Evolutionary conservation across 1,140 invertebrate species (phyloP).

Genomic region (Lepidurus apus): DNA sequence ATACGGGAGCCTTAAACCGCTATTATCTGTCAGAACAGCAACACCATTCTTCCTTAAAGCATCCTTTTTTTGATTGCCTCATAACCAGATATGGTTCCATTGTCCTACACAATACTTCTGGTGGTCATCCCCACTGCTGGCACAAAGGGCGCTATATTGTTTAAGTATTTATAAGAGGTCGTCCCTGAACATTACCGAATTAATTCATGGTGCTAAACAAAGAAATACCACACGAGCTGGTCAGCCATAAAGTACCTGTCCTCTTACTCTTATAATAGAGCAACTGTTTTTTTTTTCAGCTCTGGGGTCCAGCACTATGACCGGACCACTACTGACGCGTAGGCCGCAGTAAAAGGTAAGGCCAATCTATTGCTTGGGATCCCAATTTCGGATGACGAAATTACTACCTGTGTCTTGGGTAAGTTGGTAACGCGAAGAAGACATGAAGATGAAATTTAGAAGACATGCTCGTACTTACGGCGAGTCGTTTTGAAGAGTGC

Average conservation of each 20-base stretch:
- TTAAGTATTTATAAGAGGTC: not conserved
- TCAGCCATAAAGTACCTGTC: not conserved
- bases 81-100: too few species aligned
- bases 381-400: not conserved
- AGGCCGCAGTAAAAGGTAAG: not conserved
- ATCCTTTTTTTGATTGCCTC: too few species aligned
- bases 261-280: not conserved
- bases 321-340: not conserved
- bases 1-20: too few species aligned
- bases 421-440: not conserved
- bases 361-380: not conserved
- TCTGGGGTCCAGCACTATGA: not conserved
- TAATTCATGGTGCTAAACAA: constrained; percentile 12
- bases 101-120: not conserved
- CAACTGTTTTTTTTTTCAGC: not conserved
- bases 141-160: not conserved
- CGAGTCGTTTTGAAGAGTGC: constrained; percentile 25
- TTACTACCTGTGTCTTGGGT: not conserved
- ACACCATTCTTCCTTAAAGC: too few species aligned
- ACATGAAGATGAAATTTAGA: constrained; percentile 1
- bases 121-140: not conserved
- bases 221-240: not conserved
- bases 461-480: constrained; percentile 28
- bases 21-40: too few species aligned
- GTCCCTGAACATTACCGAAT: not conserved